Percentiles rank a stretch among this genome's conserved stretches.
Evolutionary conservation across 2,888 invertebrate species (phyloP).

Genomic region (Patella pellucida): DNA sequence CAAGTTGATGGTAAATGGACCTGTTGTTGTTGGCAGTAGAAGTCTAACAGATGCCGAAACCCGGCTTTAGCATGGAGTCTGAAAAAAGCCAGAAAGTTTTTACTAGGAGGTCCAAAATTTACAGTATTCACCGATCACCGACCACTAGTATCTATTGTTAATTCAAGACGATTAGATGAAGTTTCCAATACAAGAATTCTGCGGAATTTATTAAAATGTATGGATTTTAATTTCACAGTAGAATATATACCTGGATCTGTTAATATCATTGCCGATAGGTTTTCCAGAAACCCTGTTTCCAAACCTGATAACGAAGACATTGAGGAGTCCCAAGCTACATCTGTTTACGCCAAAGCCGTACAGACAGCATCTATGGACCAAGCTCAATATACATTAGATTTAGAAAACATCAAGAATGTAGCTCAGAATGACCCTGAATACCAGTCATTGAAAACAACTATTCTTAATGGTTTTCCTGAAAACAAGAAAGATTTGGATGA

Average conservation of each 20-base stretch:
- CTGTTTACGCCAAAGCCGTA: background rate
- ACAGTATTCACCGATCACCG: background rate
- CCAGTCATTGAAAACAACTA: background rate
- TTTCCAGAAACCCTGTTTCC: background rate
- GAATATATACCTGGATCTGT: background rate
- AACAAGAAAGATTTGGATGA: conserved; percentile 1
- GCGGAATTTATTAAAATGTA: conserved; percentile 1
- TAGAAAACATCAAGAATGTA: background rate
- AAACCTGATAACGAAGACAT: background rate
- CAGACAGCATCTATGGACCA: background rate
- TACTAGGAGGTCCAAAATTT: background rate
- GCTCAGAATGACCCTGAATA: conserved; percentile 1
- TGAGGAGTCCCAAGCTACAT: background rate
- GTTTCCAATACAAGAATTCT: background rate
- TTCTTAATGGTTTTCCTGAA: background rate
- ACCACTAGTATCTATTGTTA: background rate
- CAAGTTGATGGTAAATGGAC: conserved; percentile 1
- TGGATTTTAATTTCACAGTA: background rate
- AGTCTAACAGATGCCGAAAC: background rate
- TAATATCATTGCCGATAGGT: background rate
- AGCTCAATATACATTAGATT: background rate
- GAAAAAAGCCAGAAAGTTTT: background rate
- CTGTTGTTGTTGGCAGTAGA: background rate
- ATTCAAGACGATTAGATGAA: background rate
- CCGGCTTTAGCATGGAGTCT: background rate